Base-by-base conservation (phyloP, 2,797 vertebrate species). In the Sitta carolinensis region DNA sequence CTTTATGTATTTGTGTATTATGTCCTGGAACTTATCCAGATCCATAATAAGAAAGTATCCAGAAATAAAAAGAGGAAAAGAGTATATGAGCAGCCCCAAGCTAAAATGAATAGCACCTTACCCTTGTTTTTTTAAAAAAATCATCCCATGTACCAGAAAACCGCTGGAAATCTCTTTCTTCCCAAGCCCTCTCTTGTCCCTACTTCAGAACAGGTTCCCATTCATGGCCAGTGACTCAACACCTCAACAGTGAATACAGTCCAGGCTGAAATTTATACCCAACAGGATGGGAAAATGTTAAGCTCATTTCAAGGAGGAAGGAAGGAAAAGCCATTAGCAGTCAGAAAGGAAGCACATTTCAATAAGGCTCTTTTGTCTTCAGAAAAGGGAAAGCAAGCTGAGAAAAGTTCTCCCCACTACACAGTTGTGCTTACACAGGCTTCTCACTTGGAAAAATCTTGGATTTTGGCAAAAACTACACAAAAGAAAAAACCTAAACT, bases 271-370 rank as follows among this genome's bases (percentile, higher is more conserved):
- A 93, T 93, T 90, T 79, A 94, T 62, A 94, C 54, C 51, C 52
- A 94, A 89, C 90, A 94, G 95, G 94, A 95, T 94, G 94, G 63
- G 96, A 96, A 91, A 97, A 94, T 80, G 93, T 89, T 95, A 90
- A 93, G 83, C 54, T 94, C 84, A 89, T 90, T 92, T 93, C 72
- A 64, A 87, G 90, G 38, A 87, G 95, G 96, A 97, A 97, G 96
- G 95, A 97, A 97, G 95, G 93, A 87, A 95, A 96, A 94, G 17
- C 80, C 83, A 96, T 95, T 95, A 96, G 74, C 18, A 96, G 57
- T 15, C 90, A 95, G 85, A 96, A 93, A 90, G 95, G 96, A 96
- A 96, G 47, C 93, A 96, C 75, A 80, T 94, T 97, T 96, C 93
- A 96, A 77, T 94, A 91, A 94, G 77, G 78, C 68, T 91, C 89